Evolutionary conservation across 2,888 invertebrate genomes (phyloP), one percentile per base, ranked within the genome.

Genomic region (Diaprepes abbreviatus): DNA sequence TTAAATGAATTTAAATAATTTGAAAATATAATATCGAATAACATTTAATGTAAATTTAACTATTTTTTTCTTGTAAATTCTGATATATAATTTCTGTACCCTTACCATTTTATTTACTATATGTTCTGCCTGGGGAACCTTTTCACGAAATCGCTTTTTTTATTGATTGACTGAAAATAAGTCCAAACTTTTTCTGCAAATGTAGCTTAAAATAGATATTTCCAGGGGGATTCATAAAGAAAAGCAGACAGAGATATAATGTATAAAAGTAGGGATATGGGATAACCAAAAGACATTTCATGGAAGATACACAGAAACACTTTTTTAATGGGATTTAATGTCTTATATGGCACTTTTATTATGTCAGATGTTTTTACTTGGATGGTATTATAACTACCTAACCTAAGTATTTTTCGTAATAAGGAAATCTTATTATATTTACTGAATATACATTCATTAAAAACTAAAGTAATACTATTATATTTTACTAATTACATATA

Each of bases 271-370:
- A 43, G 43, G 19, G 19, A 43, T 4, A 43, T 17, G 21, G 43
- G 21, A 43, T 21, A 43, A 43, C 43, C 43, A 21, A 21, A 43
- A 43, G 21, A 9, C 43, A 43, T 43, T 43, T 43, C 43, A 21
- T 43, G 43, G 19, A 43, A 17, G 21, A 19, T 43, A 43, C 43
- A 21, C 43, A 19, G 43, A 6, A 43, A 19, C 43, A 43, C 43
- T 43, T 43, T 43, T 36, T 43, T 43, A 43, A 43, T 43, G 43
- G 19, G 43, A 43, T 43, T 43, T 43, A 21, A 43, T 43, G 43
- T 21, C 19, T 10, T 43, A 43, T 43, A 10, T 19, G 19, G 21
- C 2, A 2, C 5, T 43, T 43, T 43, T 43, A n/a, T 43, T 43
- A 21, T 43, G 7, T 43, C 19, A 19, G 1, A 21, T 21, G 21